A percentile compares a stretch with the other conserved stretches of the same genome.
These are phyloP conservation scores for Pituophis catenifer DNA, from an alignment of 2,113 vertebrate species.

Conservation along the genomic window DNA sequence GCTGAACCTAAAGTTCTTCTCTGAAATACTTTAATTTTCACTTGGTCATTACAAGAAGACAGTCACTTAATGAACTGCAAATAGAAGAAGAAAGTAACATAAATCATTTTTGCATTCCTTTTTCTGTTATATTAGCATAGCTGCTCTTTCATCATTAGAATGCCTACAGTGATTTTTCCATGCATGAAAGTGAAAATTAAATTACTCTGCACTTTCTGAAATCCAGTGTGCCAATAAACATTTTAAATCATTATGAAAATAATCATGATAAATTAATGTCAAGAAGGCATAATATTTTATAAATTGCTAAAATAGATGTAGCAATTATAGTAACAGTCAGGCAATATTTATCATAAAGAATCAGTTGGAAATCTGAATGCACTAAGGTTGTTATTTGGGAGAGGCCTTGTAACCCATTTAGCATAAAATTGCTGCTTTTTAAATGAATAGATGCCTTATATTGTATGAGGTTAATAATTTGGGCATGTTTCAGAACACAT, in stretches of 20 bases:
- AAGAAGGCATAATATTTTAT: slow-evolving; percentile 54
- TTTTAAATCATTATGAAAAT: slow-evolving; percentile 66
- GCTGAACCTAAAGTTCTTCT: slow-evolving; percentile 80
- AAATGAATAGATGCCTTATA: slow-evolving; percentile 27
- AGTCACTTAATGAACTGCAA: slow-evolving; percentile 91
- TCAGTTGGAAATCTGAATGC: slow-evolving; percentile 32
- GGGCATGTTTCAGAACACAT: slow-evolving; percentile 26
- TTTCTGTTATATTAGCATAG: slow-evolving; percentile 67
- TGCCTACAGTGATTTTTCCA: slow-evolving; percentile 62
- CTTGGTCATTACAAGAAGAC: slow-evolving; percentile 80
- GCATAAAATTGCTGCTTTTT: slow-evolving; percentile 38
- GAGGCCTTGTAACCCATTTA: background rate
- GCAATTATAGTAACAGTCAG: slow-evolving; percentile 37
- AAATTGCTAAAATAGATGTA: slow-evolving; percentile 40
- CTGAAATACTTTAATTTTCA: slow-evolving; percentile 82
- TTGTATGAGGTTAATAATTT: slow-evolving; percentile 35
- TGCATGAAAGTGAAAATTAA: slow-evolving; percentile 61
- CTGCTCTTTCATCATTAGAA: slow-evolving; percentile 70
- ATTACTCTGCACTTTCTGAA: slow-evolving; percentile 62
- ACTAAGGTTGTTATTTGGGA: slow-evolving; percentile 10
- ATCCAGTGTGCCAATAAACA: slow-evolving; percentile 62
- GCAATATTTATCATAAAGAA: slow-evolving; percentile 42
- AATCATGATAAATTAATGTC: slow-evolving; percentile 69
- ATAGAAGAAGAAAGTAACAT: slow-evolving; percentile 80
- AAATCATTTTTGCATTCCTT: slow-evolving; percentile 78